Base-by-base conservation (phyloP, 2,113 vertebrate species). In the Alosa alosa region DNA sequence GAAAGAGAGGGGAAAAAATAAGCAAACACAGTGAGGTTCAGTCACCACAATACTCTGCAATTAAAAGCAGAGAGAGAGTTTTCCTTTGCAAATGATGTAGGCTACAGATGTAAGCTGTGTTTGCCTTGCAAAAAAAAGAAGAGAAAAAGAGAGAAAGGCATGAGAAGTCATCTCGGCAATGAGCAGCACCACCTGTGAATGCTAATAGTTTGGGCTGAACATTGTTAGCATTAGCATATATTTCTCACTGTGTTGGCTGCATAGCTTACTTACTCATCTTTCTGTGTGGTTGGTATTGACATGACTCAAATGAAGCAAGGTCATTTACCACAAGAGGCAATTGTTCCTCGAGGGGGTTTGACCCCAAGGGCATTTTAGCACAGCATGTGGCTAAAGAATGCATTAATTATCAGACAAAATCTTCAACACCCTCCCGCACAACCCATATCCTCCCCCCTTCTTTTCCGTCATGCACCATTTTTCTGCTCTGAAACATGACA, bases 401-500 rank as follows among this genome's bases (percentile, higher is more conserved):
- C 83, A 90, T 88, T 86, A 86, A 90, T 88, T 85, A 90, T 90
- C 86, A 84, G 86, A 90, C 84, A 81, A 89, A 88, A 72, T 13
- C 57, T 41, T 78, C 64, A 22, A 64, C 41, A 44, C 41, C 8
- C 60, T 25, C 25, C 10, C 25, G 4, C 25, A 31, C 25, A n/a
- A 3, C 60, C 60, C 82, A 81, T 88, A 85, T 88, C 83, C 89
- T 55, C 86, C 85, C 90, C 88, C 47, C 25, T 83, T 22, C 18
- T 20, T 60, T 60, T 60, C 11, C 50, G n/a, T 1, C 82, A 82
- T 88, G 85, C 88, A 84, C 89, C 72, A 88, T 86, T 90, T 89
- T 52, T 44, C 84, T n/a, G 31, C 81, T 75, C 86, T 85, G 85
- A 91, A 88, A 87, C 87, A 84, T 91, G 91, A 92, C 91, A 90